Base-by-base conservation (phyloP, 2,888 invertebrate species). In the Volucella bombylans region DNA sequence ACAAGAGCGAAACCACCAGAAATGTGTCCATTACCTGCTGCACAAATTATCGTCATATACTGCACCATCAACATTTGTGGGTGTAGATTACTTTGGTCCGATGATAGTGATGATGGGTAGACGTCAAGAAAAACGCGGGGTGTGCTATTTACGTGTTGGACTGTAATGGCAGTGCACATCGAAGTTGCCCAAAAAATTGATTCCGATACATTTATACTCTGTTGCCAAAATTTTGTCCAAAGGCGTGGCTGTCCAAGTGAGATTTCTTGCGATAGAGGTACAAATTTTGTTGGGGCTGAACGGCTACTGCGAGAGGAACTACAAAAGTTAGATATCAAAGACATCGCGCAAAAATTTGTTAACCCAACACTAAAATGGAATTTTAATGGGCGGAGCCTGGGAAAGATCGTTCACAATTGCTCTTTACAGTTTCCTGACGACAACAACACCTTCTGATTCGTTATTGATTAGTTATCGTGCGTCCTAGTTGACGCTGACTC, bases 311-410 rank as follows among this genome's bases (percentile, higher is more conserved):
- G 47, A 12, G 38, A 69, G 11, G 12, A 41, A 12, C 23, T 55
- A 12, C 4, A 39, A 15, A n/a, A 57, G 12, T 11, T 57, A 4
- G 57, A 69, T 6, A 1, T 1, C 11, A 45, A 68, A 4, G 23
- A n/a, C 2, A 4, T 80, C 0, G 39, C 52, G 3, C 11, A 67
- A 62, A 14, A 43, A 12, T 81, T 81, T 61, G 10, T 55, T 0
- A 61, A 15, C 12, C 41, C 59, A 47, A 50, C 23, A 14, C 59
- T 87, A 1, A 68, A 81, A 18, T 88, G 86, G 87, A 65, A 72
- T 8, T 88, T 88, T 38, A 88, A 86, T 41, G 87, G 9, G 73
- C 79, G 0, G 76, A 82, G 81, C 87, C 59, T 14, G 88, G 87
- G 38, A 67, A 69, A 15, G 59, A 0, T 31, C 67, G 3, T 82